Conservation (phyloP, 2,113 vertebrate species). For the Dicentrarchus labrax region DNA sequence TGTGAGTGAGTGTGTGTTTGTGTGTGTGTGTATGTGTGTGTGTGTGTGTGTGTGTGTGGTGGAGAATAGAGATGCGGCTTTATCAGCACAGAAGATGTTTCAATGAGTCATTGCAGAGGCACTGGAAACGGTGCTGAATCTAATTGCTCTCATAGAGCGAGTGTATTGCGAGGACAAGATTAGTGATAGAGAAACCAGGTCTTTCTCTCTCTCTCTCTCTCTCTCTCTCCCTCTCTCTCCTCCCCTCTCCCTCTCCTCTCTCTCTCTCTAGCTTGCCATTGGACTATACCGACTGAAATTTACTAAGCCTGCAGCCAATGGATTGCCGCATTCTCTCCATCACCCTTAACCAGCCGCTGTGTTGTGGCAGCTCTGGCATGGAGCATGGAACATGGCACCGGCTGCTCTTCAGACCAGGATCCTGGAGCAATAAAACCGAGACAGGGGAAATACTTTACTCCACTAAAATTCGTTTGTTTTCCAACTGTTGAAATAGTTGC, state of each 20-base stretch:
- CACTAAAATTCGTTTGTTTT: neutral
- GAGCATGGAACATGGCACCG: constrained; percentile 10
- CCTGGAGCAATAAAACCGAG: neutral
- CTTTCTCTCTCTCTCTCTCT: constrained; percentile 74
- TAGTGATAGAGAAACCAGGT: constrained; percentile 85
- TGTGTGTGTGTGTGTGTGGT: constrained; percentile 6
- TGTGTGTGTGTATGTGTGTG: constrained; percentile 17
- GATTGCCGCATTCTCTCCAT: constrained; percentile 88
- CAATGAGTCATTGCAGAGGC: constrained; percentile 80
- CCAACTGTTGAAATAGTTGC: neutral
- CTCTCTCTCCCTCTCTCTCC: constrained; percentile 67
- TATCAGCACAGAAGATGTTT: constrained; percentile 78
- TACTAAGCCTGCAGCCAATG: constrained; percentile 92
- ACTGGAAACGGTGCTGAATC: constrained; percentile 73
- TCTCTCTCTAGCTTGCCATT: constrained; percentile 84
- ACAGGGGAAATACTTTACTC: neutral
- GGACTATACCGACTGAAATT: constrained; percentile 91
- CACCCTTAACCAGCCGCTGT: constrained; percentile 81
- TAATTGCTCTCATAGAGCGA: constrained; percentile 79
- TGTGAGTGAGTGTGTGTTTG: constrained; percentile 5
- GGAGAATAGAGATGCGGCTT: constrained; percentile 59
- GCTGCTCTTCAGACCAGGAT: neutral
- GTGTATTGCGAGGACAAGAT: constrained; percentile 81
- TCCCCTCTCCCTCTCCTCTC: constrained; percentile 33
- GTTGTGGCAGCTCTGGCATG: constrained; percentile 57